Evolutionary conservation across 2,888 invertebrate genomes (phyloP), one percentile per base, ranked within the genome.

Genomic region (Ormyrus thymus): DNA sequence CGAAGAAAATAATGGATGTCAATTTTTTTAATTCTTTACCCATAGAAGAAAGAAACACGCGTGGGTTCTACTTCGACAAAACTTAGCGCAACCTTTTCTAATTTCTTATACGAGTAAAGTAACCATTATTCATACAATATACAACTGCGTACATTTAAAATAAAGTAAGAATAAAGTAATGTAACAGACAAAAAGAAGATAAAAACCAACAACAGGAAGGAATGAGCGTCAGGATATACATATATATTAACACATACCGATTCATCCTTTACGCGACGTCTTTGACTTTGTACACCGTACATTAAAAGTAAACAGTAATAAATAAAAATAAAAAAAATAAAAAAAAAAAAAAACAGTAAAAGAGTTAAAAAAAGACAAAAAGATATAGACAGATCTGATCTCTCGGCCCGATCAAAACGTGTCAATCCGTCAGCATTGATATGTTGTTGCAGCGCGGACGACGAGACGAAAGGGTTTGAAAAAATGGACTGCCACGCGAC

Each of bases 61-160:
- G 69, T 64, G 64, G 62, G 59, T 15, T 53, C 29, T 74, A 76
- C 69, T 76, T 76, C 29, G 68, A 73, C 29, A 50, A 69, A 70
- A 74, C 76, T 76, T 76, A 76, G 73, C 69, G 48, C 58, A 80
- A 76, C 56, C 70, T 74, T 80, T 80, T 80, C 80, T 74, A 80
- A 80, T 78, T 80, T 78, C 80, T 78, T 75, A 66, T 76, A 73
- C 69, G 48, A 73, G n/a, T 64, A 76, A 80, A 76, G 7, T 74
- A 78, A 80, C 61, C 55, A 7, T 75, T 74, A 70, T 78, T 74
- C 70, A 77, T 71, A 76, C 72, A 72, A 69, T 73, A 69, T 73
- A 69, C 48, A 68, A 65, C 53, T 68, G 62, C 70, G 75, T 59
- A 65, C 29, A 46, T 75, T 70, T 62, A 65, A 71, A 73, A 48